Evolutionary conservation across 2,888 invertebrate species (phyloP), one percentile per base, ranked within the genome.

Genomic region (Hydrotaea cyrtoneurina): DNA sequence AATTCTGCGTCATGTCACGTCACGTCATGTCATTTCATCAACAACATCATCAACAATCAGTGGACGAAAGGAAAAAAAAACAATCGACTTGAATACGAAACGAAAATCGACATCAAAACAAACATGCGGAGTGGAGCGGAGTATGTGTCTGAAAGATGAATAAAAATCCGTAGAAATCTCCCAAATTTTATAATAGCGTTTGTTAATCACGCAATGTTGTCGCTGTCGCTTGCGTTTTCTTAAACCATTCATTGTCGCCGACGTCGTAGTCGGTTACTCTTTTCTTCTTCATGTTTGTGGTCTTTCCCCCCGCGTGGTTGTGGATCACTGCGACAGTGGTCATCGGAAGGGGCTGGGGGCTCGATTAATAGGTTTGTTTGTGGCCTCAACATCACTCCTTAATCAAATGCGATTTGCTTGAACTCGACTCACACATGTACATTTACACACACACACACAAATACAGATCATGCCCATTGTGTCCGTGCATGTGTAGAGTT

Each of bases 11-110:
- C 90, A 90, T 89, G 90, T 89, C 90, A 89, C 89, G 88, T 89
- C 90, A 90, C 89, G 90, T 89, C 90, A 89, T 89, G 89, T 90
- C 90, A 90, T 90, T 90, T 90, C 89, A 90, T 90, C 87, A 86
- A 86, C 80, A 82, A 87, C 88, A 86, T 86, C 84, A 82, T 85
- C 85, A 82, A 81, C 80, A 55, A 57, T 75, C 75, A 73, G 53
- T 71, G 73, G 15, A 71, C 39, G 39, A 59, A 71, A 31, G n/a
- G 26, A 59, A 75, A 21, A 69, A 13, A 59, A 59, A 72, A 39
- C n/a, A n/a, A 46, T 21, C 26, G n/a, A 73, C 72, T 71, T 21
- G 66, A 69, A 74, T 80, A 78, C 64, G 11, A 69, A 57, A 64
- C 50, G 64, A 64, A 72, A 73, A 62, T 66, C 72, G 0, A 66